A percentile compares a stretch with the other conserved stretches of the same genome.
phyloP scores from a whole-genome alignment of 2,797 vertebrate species.

The Adelosebastes latens region DNA sequence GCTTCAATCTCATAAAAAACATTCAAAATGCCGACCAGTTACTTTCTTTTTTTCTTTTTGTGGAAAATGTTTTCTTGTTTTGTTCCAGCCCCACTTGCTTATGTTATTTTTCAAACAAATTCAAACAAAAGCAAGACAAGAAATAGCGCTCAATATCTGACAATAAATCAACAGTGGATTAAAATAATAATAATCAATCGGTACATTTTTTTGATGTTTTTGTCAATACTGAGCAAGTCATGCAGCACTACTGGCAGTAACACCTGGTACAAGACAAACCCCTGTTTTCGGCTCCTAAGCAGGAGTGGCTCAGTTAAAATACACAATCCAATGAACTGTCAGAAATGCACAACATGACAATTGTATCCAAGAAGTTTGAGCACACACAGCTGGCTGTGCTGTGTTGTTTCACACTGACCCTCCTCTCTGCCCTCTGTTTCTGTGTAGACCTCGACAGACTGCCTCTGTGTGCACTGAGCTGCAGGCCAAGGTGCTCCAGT shows the following conservation, averaged over 20 bases:
- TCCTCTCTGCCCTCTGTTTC: conserved; percentile 20
- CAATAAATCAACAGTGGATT: background rate
- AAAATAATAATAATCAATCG: background rate
- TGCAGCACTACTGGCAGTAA: background rate
- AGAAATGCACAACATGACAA: background rate
- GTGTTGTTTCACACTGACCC: conserved; percentile 9
- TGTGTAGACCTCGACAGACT: conserved; percentile 57
- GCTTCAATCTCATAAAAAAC: background rate
- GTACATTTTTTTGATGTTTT: background rate
- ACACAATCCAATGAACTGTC: background rate
- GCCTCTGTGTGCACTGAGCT: conserved; percentile 86
- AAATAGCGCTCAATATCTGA: background rate
- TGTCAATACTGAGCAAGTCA: background rate
- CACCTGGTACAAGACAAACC: background rate
- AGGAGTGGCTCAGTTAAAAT: background rate
- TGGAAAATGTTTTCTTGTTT: background rate
- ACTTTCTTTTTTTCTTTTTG: background rate
- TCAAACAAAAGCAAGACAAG: background rate
- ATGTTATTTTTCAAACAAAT: background rate
- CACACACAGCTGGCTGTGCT: background rate
- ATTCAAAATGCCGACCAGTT: background rate
- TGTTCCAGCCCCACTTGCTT: no score
- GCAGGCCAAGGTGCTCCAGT: conserved; percentile 90
- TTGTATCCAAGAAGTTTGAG: background rate
- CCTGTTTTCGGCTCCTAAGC: background rate